A percentile compares a stretch with the other conserved stretches of the same genome.
Evolutionary conservation across 2,113 vertebrate genomes (phyloP).

Genomic region (Salminus brasiliensis): DNA sequence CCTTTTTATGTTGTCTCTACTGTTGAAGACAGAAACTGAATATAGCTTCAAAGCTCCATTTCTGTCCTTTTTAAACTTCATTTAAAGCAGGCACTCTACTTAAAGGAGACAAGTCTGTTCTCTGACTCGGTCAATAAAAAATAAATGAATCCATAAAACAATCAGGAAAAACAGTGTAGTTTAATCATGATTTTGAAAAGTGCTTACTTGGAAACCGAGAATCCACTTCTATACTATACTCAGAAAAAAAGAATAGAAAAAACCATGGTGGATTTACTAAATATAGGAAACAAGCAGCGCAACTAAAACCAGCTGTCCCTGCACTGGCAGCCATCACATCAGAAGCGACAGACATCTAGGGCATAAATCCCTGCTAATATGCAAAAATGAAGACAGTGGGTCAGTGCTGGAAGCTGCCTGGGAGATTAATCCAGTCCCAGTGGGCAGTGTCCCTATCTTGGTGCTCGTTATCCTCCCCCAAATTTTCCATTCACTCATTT

Average conservation of each 20-base stretch:
- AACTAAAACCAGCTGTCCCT: conserved; percentile 17
- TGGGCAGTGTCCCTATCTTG: conserved; percentile 12
- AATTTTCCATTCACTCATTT: conserved; percentile 29
- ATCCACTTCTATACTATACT: not conserved
- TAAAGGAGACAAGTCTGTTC: not conserved
- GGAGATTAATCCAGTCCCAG: conserved; percentile 46
- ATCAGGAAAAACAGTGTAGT: no score
- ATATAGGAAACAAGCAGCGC: conserved; percentile 1
- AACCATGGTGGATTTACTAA: conserved; percentile 18
- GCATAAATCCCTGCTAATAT: conserved; percentile 60
- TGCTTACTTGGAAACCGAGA: no score
- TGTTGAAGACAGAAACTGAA: not conserved
- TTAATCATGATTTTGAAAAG: no score
- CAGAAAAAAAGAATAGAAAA: not conserved
- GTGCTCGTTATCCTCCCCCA: conserved; percentile 24
- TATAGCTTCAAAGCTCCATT: no score
- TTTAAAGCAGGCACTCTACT: no score
- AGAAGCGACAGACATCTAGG: conserved; percentile 49
- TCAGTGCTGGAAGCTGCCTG: conserved; percentile 30
- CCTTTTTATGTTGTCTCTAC: not conserved
- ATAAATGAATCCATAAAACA: not conserved
- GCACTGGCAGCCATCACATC: conserved; percentile 36
- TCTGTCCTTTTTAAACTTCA: no score
- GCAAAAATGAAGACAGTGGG: conserved; percentile 44
- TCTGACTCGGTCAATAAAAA: no score